Base-by-base conservation (phyloP, 2,888 invertebrate genomes). In the Leptinotarsa haldemani region DNA sequence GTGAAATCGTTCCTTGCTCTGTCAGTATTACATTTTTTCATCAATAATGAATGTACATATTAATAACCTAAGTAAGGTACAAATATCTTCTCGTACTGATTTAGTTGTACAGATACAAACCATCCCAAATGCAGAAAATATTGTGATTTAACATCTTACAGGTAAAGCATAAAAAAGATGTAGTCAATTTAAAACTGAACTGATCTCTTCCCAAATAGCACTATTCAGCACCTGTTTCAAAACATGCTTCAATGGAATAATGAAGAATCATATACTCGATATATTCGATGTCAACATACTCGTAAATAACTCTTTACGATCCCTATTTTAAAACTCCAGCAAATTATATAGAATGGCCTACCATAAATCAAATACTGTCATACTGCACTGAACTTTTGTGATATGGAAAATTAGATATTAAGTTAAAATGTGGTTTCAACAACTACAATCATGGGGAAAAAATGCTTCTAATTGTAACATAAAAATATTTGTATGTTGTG, bases 381-480 rank as follows among this genome's bases (percentile, higher is more conserved):
- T 65, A 65, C 47, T 68, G 74, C 74, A 74, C 74, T 77, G 77
- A 77, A 71, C 71, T 70, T 65, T 72, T 77, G 77, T 77, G 77
- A 77, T 77, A 77, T 47, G 65, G 66, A 67, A 52, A 77, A 52
- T 18, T 73, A 71, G 69, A 71, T 70, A 66, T 74, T 77, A 78
- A 74, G 73, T 71, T 61, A 5, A 70, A 74, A 75, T 67, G 65
- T 67, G 77, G 78, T 79, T 79, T 72, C 63, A 71, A 50, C 75
- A 78, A 80, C 78, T 80, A 68, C 68, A 40, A 80, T 80, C 81
- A 77, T 82, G 85, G 85, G 85, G 85, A 85, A 85, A 79, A 83
- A 79, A 86, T 86, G 85, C 85, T 85, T 85, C 84, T 82, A 82
- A 79, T 65, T 80, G 80, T 80, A 80, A 79, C 74, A 80, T 82